phyloP scores from a whole-genome alignment of 2,113 vertebrate genomes.

The Prolemur simus region DNA sequence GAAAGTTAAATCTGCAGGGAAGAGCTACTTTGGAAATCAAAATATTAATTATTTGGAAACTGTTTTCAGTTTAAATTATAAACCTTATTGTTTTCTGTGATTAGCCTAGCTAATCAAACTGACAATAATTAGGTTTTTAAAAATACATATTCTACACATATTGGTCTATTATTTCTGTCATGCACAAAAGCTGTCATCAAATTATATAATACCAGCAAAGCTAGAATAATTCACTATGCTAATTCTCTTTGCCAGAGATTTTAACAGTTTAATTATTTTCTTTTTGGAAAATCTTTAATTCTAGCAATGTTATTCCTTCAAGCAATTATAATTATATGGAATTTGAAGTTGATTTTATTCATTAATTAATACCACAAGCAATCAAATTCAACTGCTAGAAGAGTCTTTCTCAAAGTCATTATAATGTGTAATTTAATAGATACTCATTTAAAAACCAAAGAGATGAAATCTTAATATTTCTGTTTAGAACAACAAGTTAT shows the following conservation, averaged over 20 bases:
- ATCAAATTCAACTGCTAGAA: slow-evolving; percentile 32
- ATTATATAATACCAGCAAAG: neutral
- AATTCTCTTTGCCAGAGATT: slow-evolving; percentile 6
- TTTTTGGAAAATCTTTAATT: slow-evolving; percentile 41
- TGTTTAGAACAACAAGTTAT: neutral
- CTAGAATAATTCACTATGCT: slow-evolving; percentile 34
- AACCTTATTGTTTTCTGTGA: neutral
- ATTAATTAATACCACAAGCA: slow-evolving; percentile 37
- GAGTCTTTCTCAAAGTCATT: neutral
- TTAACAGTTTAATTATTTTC: slow-evolving; percentile 52
- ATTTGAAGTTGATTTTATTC: slow-evolving; percentile 48
- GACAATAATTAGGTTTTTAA: slow-evolving; percentile 13
- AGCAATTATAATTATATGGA: slow-evolving; percentile 35
- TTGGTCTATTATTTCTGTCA: neutral
- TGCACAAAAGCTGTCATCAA: neutral
- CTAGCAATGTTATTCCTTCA: neutral
- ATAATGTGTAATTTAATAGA: slow-evolving; percentile 25
- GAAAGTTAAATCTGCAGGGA: neutral
- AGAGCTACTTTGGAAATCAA: neutral
- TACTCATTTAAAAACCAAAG: neutral
- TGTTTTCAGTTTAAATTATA: neutral
- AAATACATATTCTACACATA: neutral
- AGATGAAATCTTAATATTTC: slow-evolving; percentile 7
- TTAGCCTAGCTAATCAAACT: neutral
- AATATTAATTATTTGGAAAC: neutral